Percentiles rank a stretch among this genome's conserved stretches.
These are phyloP conservation scores for Eilema griseolum DNA, from an alignment of 2,888 invertebrate genomes.

Conservation along the genomic window DNA sequence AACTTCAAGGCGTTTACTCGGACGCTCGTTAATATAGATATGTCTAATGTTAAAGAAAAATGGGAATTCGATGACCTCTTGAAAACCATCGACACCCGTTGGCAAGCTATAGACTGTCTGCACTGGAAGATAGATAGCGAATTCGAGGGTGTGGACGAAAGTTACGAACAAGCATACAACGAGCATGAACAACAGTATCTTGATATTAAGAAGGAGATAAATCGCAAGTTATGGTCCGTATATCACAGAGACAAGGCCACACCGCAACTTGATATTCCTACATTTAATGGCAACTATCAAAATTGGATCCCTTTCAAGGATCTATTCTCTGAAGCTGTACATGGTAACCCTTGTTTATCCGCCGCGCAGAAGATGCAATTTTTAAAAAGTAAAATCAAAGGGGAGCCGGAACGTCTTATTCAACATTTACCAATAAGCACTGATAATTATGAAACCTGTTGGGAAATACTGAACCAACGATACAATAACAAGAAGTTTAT, in stretches of 20 bases:
- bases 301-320: constrained; percentile 37
- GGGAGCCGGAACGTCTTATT: constrained; percentile 33
- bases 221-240: constrained; percentile 20
- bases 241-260: constrained; percentile 18
- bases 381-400: constrained; percentile 23
- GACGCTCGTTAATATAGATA: constrained; percentile 9
- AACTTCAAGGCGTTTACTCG: constrained; percentile 15
- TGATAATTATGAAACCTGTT: constrained; percentile 35
- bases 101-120: constrained; percentile 36
- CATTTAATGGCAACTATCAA: constrained; percentile 29
- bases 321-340: constrained; percentile 35
- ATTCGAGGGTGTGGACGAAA: constrained; percentile 17
- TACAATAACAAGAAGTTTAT: constrained; percentile 34
- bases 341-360: constrained; percentile 30
- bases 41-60: constrained; percentile 13
- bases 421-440: constrained; percentile 33
- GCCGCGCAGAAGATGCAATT: constrained; percentile 24
- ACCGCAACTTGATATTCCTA: constrained; percentile 34
- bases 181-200: constrained; percentile 16
- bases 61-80: constrained; percentile 29
- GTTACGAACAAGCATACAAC: constrained; percentile 26
- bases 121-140: constrained; percentile 42
- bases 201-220: constrained; percentile 20
- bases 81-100: constrained; percentile 25
- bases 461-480: constrained; percentile 44